Conservation (phyloP, 2,113 vertebrate species). For the Noturus placidus region DNA sequence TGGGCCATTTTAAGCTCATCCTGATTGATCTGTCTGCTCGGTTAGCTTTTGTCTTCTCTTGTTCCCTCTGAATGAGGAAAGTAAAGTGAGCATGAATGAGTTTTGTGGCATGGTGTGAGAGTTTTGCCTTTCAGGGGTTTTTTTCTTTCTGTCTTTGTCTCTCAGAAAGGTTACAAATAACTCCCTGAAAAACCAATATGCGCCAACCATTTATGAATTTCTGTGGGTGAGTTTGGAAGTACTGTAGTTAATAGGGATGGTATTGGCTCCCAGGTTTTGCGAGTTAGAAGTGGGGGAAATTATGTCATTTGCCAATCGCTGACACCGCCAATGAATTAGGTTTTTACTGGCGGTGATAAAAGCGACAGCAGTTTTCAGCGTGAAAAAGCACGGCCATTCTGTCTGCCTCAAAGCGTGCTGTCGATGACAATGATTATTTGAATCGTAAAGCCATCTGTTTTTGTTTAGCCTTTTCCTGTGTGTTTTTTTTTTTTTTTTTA, state of each 20-base stretch:
- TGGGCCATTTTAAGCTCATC: background rate
- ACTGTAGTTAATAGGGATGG: background rate
- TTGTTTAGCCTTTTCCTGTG: background rate
- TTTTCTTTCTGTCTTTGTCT: background rate
- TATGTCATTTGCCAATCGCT: background rate
- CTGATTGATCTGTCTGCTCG: constrained; percentile 12
- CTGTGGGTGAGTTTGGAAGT: background rate
- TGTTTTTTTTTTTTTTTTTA: background rate
- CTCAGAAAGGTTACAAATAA: background rate
- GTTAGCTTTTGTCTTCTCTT: background rate
- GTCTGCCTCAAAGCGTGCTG: constrained; percentile 1
- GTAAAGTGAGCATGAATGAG: background rate
- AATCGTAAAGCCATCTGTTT: constrained; percentile 34
- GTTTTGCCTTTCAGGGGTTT: background rate
- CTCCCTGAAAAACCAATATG: background rate
- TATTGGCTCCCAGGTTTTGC: background rate
- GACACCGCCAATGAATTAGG: constrained; percentile 29
- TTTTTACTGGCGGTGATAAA: constrained; percentile 39
- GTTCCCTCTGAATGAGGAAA: background rate
- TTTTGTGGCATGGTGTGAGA: background rate
- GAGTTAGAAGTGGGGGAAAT: constrained; percentile 9
- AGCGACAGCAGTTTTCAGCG: constrained; percentile 27
- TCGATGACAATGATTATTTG: constrained; percentile 41
- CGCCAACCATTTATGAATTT: background rate
- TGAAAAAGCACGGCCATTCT: constrained; percentile 33